These are phyloP conservation scores for Lepus europaeus DNA, from an alignment of 2,113 vertebrate species.

Conservation along the genomic window DNA sequence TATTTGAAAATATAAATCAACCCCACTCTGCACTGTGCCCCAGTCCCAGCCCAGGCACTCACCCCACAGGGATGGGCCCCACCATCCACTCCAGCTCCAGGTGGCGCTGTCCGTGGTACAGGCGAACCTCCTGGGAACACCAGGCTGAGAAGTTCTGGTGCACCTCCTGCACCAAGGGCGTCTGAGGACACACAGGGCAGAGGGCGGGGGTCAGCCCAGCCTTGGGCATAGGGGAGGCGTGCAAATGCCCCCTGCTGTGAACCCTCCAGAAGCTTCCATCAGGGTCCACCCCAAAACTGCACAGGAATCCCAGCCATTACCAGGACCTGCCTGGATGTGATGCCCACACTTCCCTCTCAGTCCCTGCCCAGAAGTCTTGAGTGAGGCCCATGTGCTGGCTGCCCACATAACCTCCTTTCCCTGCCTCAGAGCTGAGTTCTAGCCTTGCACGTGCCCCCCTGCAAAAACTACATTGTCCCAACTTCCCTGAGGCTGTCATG, in stretches of 20 bases:
- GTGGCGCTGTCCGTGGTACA: too few relatives aligned
- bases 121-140: too few relatives aligned
- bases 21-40: too few relatives aligned
- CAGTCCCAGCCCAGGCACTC: too few relatives aligned
- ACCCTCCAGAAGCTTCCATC: not conserved
- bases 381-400: too few relatives aligned
- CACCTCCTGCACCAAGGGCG: conserved; percentile 91
- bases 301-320: not conserved
- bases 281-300: not conserved
- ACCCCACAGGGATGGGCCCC: too few relatives aligned
- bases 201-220: not conserved
- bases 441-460: not conserved
- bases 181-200: conserved; percentile 72
- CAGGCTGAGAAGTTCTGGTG: too few relatives aligned
- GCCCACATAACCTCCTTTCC: not conserved
- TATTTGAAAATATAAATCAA: too few relatives aligned
- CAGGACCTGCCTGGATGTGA: not conserved
- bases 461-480: not conserved
- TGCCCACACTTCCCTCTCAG: not conserved
- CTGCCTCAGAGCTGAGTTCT: not conserved
- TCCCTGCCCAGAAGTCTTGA: not conserved
- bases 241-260: not conserved
- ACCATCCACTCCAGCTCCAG: too few relatives aligned
- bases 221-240: not conserved
- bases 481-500: not conserved